phyloP scores from a whole-genome alignment of 2,888 invertebrate genomes.

The Sinhomidia bicolor region DNA sequence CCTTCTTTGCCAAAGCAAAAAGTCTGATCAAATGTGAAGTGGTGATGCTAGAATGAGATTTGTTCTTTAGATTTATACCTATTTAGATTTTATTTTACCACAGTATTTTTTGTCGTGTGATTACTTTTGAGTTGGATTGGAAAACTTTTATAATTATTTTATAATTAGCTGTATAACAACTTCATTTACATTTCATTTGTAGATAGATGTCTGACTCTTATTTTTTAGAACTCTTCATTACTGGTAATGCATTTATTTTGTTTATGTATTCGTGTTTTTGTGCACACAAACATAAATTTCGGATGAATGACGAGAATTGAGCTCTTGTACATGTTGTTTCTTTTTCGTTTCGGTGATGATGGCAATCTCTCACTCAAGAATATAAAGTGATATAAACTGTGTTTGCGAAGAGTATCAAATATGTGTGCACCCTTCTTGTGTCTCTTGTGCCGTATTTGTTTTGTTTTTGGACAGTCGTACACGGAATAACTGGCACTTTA shows the following conservation, averaged over 20 bases:
- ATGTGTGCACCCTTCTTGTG: neutral
- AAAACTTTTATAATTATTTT: constrained; percentile 25
- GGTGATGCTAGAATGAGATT: no score
- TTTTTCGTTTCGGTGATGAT: neutral
- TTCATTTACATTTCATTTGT: neutral
- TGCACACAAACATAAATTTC: neutral
- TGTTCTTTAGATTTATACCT: no score
- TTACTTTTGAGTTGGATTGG: constrained; percentile 17
- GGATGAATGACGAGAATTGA: neutral
- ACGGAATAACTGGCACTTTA: constrained; percentile 3
- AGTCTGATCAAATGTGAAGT: no score
- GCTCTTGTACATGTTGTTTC: neutral
- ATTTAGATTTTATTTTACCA: no score
- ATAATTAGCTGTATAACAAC: neutral
- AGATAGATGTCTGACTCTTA: no score
- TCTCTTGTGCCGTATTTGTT: constrained; percentile 13
- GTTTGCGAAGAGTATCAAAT: neutral
- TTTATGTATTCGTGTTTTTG: no score
- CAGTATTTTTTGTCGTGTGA: neutral
- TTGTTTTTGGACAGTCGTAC: constrained; percentile 23
- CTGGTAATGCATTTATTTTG: no score
- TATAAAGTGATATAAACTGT: neutral
- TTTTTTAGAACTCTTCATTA: no score
- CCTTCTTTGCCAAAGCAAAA: neutral
- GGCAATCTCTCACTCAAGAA: neutral